Percentiles rank a stretch among this genome's conserved stretches.
Evolutionary conservation across 2,797 vertebrate genomes (phyloP).

Genomic region (Lophius americanus): DNA sequence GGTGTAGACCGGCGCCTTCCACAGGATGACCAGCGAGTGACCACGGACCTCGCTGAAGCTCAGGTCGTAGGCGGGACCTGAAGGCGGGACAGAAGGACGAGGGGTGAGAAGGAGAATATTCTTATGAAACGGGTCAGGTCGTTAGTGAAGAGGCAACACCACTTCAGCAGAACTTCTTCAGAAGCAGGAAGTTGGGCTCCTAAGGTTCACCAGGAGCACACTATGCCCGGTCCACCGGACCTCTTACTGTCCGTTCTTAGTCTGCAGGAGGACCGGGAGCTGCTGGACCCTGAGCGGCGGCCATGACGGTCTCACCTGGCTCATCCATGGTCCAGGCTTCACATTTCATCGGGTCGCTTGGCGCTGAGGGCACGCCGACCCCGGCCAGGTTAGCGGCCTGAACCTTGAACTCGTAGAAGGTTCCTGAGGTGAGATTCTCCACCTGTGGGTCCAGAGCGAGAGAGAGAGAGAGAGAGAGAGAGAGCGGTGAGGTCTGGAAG

Average conservation of each 20-base stretch:
- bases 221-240: too few relatives aligned
- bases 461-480: too few relatives aligned
- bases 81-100: neutral
- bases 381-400: conserved; percentile 91
- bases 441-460: conserved; percentile 77
- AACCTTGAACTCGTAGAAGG: conserved; percentile 92
- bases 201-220: too few relatives aligned
- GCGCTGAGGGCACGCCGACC: conserved; percentile 89
- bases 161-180: too few relatives aligned
- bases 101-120: too few relatives aligned
- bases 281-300: neutral
- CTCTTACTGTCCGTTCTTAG: too few relatives aligned
- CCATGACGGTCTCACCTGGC: conserved; percentile 81
- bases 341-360: conserved; percentile 89
- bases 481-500: too few relatives aligned
- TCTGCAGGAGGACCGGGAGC: too few relatives aligned
- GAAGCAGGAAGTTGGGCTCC: too few relatives aligned
- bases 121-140: too few relatives aligned
- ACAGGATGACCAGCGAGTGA: conserved; percentile 89
- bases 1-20: conserved; percentile 91
- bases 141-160: too few relatives aligned
- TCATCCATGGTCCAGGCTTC: conserved; percentile 92
- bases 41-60: conserved; percentile 91
- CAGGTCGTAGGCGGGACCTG: conserved; percentile 92
- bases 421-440: conserved; percentile 85